Base-by-base conservation (phyloP, 2,888 invertebrate species). In the Aleiodes leptofemur region DNA sequence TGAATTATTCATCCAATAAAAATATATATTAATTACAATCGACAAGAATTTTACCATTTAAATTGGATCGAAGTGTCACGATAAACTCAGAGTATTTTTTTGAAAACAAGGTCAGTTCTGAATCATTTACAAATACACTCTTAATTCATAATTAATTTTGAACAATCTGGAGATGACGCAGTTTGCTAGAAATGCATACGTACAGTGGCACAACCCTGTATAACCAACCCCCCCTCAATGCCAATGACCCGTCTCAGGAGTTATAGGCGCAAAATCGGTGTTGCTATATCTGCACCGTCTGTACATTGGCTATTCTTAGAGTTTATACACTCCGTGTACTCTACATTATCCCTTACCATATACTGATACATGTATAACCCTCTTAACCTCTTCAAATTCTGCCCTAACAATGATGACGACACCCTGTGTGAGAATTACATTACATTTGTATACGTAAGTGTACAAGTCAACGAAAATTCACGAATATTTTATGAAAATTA, bases 271-370 rank as follows among this genome's bases (percentile, higher is more conserved):
- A 86, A 86, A 87, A 83, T 87, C 83, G 83, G 59, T 43, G 43
- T 86, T 83, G 86, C 85, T 87, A 86, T 85, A 86, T 86, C 83
- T 82, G 83, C 72, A 83, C 80, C 85, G 84, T 83, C 85, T 87
- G 86, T 86, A 84, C 83, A 84, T 84, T 84, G 83, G 84, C 86
- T 87, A 87, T 87, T 87, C 87, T 87, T 87, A 87, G 87, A 84
- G 72, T 64, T 64, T 64, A 76, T 77, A 77, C 75, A 57, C 59
- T 73, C 57, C n/a, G 43, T 69, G 68, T 73, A 61, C 57, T 66
- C 73, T 51, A 69, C 43, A 61, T 53, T 51, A 61, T 48, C 51
- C 7, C 66, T 34, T 51, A 9, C 4, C 50, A 31, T 48, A 55
- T 16, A 72, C 73, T 48, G 13, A 57, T 57, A 53, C n/a, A 73